Base-by-base conservation (phyloP, 2,797 vertebrate genomes). In the Lacerta viridis region DNA sequence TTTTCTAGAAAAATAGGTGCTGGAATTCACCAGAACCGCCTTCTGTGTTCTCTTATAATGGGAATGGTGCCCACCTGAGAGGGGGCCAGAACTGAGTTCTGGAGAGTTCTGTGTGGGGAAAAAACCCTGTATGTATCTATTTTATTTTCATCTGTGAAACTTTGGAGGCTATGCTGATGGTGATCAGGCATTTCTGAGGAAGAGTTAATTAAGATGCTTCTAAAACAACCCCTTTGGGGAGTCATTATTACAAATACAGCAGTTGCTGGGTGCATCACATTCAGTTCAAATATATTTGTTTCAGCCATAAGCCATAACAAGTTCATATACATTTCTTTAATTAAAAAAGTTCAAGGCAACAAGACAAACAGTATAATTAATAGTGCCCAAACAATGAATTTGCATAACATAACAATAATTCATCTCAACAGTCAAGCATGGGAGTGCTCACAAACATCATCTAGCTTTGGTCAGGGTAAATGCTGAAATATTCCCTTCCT, bases 231-330 rank as follows among this genome's bases (percentile, higher is more conserved):
- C 69, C 75, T 78, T 86, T 50, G 10, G n/a, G 61, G 84, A 33
- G 41, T 29, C 61, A 66, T 86, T 78, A 66, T 86, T 86, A 33
- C 64, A 69, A n/a, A 79, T 25, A 33, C 78, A 41, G 59, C 84
- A 78, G 41, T 43, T 78, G 41, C 75, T 18, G 29, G 64, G 41
- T 69, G 4, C 29, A 46, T 78, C 43, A 36, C 59, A 59, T 64
- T 76, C 33, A 13, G 27, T 61, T 84, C 71, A 61, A 59, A 75
- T 61, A 36, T 75, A 61, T 85, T 85, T 75, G 59, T 43, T 85
- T 85, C 72, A 41, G 55, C 55, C 72, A 85, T 66, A 64, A 84
- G 83, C 43, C 83, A 74, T 74, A 39, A 39, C 83, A 84, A 84
- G 29, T 83, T 72, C 29, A 46, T 83, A 71, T 74, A 20, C 46